Conservation (phyloP, 2,113 vertebrate genomes). For the Microtus oregoni region DNA sequence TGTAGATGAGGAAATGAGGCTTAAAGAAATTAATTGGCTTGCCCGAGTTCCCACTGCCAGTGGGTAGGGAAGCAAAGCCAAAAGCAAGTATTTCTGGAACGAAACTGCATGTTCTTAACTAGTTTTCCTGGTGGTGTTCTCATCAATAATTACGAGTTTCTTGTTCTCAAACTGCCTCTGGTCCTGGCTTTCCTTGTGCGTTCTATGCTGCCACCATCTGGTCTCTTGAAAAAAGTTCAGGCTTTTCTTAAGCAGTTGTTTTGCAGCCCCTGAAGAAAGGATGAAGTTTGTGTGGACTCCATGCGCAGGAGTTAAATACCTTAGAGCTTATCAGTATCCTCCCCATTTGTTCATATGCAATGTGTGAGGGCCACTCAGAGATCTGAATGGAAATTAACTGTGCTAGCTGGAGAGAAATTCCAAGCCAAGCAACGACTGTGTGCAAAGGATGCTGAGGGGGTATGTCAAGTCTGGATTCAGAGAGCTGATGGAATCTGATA, state of each 20-base stretch:
- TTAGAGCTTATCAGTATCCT: not conserved
- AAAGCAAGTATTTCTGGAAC: not conserved
- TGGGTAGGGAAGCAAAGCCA: not conserved
- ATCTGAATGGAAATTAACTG: slow-evolving; percentile 41
- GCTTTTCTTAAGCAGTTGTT: slow-evolving; percentile 47
- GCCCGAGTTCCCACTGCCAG: not conserved
- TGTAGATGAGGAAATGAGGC: not conserved
- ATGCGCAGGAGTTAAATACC: slow-evolving; percentile 29
- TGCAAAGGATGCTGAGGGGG: not conserved
- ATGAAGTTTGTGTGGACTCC: not conserved
- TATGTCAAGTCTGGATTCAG: not conserved
- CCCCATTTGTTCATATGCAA: not conserved
- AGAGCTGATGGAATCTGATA: not conserved
- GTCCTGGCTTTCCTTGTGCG: slow-evolving; percentile 61
- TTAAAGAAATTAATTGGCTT: not conserved
- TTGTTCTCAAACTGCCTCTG: slow-evolving; percentile 26
- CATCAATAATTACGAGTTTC: slow-evolving; percentile 13
- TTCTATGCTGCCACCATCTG: slow-evolving; percentile 88
- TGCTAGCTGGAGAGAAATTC: slow-evolving; percentile 24
- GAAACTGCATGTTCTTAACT: not conserved
- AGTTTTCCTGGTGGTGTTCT: slow-evolving; percentile 1
- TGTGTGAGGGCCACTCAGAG: not conserved
- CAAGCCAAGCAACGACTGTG: not conserved
- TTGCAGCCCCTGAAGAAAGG: slow-evolving; percentile 20
- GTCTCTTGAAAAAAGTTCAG: slow-evolving; percentile 64